Percentiles rank a stretch among this genome's conserved stretches.
These are phyloP conservation scores for Platyura marginata DNA, from an alignment of 1,140 invertebrate species.

Conservation along the genomic window DNA sequence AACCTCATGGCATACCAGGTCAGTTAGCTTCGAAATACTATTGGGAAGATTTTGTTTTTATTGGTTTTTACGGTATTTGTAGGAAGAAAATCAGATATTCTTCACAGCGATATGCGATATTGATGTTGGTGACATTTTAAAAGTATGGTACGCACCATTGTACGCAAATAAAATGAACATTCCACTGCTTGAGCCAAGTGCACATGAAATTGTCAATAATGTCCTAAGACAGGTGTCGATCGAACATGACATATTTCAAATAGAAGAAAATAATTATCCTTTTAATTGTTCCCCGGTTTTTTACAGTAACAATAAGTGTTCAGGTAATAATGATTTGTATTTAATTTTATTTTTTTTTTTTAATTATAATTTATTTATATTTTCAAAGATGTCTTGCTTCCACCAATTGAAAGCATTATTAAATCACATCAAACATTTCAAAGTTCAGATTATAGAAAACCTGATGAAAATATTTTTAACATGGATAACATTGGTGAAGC, in stretches of 20 bases:
- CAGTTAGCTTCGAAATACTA: no score
- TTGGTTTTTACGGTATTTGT: no score
- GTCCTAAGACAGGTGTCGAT: slow-evolving; percentile 5
- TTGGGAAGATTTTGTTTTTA: no score
- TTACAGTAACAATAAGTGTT: neutral
- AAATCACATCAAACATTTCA: neutral
- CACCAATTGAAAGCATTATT: slow-evolving; percentile 1
- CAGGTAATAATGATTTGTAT: slow-evolving; percentile 1
- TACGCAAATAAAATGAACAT: slow-evolving; percentile 26
- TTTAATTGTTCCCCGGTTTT: neutral
- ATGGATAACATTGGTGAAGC: no score
- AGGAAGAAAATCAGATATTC: slow-evolving; percentile 33
- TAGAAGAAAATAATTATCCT: neutral
- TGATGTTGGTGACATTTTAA: slow-evolving; percentile 30
- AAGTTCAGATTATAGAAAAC: neutral
- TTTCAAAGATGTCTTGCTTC: slow-evolving; percentile 1
- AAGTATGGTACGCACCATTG: slow-evolving; percentile 38
- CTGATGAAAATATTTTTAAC: neutral
- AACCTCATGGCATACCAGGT: slow-evolving; percentile 48
- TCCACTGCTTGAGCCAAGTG: slow-evolving; percentile 9
- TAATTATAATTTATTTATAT: no score
- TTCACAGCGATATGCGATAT: slow-evolving; percentile 36
- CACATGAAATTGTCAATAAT: slow-evolving; percentile 2
- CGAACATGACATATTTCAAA: slow-evolving; percentile 1
- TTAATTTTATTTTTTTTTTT: no score